phyloP scores from a whole-genome alignment of 2,113 vertebrate genomes.

The Cyprichromis sp. region DNA sequence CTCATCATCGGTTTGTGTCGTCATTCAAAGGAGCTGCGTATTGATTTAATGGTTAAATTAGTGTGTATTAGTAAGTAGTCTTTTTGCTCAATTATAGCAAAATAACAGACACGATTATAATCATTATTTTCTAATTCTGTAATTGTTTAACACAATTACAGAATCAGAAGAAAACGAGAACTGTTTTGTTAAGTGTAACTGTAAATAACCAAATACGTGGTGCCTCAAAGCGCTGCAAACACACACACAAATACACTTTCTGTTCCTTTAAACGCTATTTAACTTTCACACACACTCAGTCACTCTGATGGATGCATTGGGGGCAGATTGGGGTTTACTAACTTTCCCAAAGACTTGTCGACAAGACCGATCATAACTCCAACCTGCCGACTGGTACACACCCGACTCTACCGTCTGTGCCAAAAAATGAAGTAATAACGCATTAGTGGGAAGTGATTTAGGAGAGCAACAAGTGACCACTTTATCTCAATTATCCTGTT shows the following conservation, averaged over 20 bases:
- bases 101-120: fast-evolving
- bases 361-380: not conserved
- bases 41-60: not conserved
- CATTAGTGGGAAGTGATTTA: not conserved
- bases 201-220: not conserved
- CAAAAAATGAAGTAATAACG: not conserved
- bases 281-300: fast-evolving
- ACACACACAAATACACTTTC: not conserved
- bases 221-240: not conserved
- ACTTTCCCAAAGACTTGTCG: not conserved
- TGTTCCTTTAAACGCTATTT: not conserved
- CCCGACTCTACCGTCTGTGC: not conserved
- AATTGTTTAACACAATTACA: not conserved
- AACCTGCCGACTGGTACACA: not conserved
- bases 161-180: fast-evolving
- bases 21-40: not conserved
- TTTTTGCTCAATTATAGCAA: not conserved
- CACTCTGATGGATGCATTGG: not conserved
- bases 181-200: not conserved
- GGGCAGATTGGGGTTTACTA: not conserved
- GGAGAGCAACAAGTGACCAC: not conserved
- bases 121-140: not conserved
- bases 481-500: not conserved
- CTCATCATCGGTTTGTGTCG: not conserved
- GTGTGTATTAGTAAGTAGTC: fast-evolving